These are phyloP conservation scores for Muscicapa comitata DNA, from an alignment of 2,797 vertebrate species.

Conservation along the genomic window DNA sequence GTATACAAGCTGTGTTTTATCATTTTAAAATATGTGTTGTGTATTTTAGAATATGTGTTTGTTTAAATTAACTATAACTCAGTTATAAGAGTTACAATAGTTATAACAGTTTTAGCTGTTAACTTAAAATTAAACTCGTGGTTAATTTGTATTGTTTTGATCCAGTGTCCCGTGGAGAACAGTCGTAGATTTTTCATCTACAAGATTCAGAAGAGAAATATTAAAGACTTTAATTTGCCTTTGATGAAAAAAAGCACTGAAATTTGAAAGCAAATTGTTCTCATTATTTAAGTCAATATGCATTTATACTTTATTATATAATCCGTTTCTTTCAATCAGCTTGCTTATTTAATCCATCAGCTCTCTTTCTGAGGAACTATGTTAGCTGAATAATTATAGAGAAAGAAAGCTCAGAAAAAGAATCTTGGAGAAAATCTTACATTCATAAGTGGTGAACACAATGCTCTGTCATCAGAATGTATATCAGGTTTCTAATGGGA, in stretches of 20 bases:
- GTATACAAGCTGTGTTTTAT: background rate
- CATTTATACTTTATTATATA: slow-evolving; percentile 3
- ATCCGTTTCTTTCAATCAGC: slow-evolving; percentile 4
- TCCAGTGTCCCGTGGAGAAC: background rate
- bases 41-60: background rate
- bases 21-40: background rate
- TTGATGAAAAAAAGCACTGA: background rate
- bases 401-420: background rate
- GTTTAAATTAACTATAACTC: background rate
- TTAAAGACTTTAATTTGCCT: background rate
- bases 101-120: background rate
- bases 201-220: background rate
- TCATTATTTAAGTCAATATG: slow-evolving; percentile 28
- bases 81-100: background rate
- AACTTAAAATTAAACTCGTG: background rate
- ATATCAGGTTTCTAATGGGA: background rate
- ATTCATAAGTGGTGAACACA: background rate
- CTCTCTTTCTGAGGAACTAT: background rate
- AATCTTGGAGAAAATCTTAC: background rate
- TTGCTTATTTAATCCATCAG: slow-evolving; percentile 16
- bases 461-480: background rate
- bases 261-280: slow-evolving; percentile 24
- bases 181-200: background rate
- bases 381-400: background rate
- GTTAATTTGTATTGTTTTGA: slow-evolving; percentile 11